Evolutionary conservation across 2,888 invertebrate genomes (phyloP), one percentile per base, ranked within the genome.

Genomic region (Scaptomyza reducta): DNA sequence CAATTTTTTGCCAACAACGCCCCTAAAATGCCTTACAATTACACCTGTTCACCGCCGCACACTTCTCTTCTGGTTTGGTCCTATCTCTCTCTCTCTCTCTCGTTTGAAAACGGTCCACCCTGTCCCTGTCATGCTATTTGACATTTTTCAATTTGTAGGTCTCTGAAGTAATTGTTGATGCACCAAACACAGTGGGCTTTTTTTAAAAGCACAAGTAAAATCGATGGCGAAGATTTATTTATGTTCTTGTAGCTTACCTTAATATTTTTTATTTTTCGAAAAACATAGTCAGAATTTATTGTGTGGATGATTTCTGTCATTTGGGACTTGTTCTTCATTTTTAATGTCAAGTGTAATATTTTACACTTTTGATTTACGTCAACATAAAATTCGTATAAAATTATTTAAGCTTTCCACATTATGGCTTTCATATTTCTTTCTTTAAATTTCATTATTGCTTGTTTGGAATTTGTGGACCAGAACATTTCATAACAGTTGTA

Each of bases 121-220:
- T 50, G 38, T 60, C 22, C 59, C 63, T 57, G 61, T 49, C 59
- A 60, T 72, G 65, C 71, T 66, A 66, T 74, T 76, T 74, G 70
- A 41, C 73, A 68, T 76, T 82, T 82, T 82, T 76, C 70, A 80
- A 70, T 80, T 77, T 74, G 66, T 62, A 40, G 27, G 53, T 40
- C 70, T 49, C 53, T 42, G 33, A 35, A 60, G 16, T 50, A 58
- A 71, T 56, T 61, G 49, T 25, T 27, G 40, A 38, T 25, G 45
- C 42, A 14, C 9, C 58, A 18, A 40, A 40, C 40, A 57, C 66
- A 54, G 57, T 66, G 57, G 66, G 13, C 10, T 40, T 7, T 14
- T 3, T 38, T 14, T 38, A 1, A 16, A 16, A 10, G 14, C 38
- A 14, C 1, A 16, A 5, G 10, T 14, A 9, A 40, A 40, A 40